A percentile compares a stretch with the other conserved stretches of the same genome.
These are phyloP conservation scores for Volucella bombylans DNA, from an alignment of 2,888 invertebrate species.

Conservation along the genomic window DNA sequence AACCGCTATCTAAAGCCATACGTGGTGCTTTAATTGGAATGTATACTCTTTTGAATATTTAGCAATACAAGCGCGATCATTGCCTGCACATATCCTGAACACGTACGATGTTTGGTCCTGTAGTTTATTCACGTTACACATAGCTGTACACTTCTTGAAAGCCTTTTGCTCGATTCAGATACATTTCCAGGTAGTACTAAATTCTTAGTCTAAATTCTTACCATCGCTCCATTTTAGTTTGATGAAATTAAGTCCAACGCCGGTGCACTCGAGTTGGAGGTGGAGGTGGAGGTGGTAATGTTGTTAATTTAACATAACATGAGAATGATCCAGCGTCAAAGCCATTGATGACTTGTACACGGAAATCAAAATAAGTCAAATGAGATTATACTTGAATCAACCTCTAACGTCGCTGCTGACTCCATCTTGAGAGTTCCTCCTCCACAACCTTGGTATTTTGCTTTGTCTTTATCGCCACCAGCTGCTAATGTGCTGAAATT, in stretches of 20 bases:
- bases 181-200: constrained; percentile 92
- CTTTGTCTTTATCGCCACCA: no score
- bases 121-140: constrained; percentile 92
- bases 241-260: constrained; percentile 89
- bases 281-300: constrained; percentile 90
- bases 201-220: constrained; percentile 87
- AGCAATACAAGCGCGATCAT: no score
- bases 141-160: constrained; percentile 89
- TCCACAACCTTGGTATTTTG: no score
- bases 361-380: constrained; percentile 82
- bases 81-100: constrained; percentile 94
- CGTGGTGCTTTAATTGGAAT: constrained; percentile 89
- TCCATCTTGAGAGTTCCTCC: no score
- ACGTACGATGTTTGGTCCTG: constrained; percentile 91
- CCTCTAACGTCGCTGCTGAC: no score
- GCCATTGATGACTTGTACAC: constrained; percentile 93
- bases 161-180: constrained; percentile 86
- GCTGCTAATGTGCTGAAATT: no score
- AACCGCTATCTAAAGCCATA: constrained; percentile 82
- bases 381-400: no score
- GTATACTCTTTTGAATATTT: constrained; percentile 88
- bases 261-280: constrained; percentile 90
- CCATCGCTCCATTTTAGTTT: constrained; percentile 94
- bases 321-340: constrained; percentile 91
- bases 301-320: constrained; percentile 87